phyloP scores from a whole-genome alignment of 2,113 vertebrate genomes.

The Carassius carassius region DNA sequence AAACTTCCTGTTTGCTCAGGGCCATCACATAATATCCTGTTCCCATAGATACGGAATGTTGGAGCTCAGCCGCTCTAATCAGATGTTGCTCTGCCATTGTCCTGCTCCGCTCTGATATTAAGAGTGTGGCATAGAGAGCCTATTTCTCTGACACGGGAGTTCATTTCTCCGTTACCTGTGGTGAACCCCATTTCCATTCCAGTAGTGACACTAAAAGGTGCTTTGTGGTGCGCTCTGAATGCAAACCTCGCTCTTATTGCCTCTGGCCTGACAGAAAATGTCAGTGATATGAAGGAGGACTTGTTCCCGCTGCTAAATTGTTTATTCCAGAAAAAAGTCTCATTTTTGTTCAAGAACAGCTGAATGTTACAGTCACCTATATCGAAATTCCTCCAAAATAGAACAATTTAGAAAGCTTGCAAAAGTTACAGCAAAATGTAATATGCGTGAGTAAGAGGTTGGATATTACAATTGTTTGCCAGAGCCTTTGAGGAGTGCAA shows the following conservation, averaged over 20 bases:
- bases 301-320: slow-evolving; percentile 40
- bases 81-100: slow-evolving; percentile 58
- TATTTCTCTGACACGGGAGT: slow-evolving; percentile 44
- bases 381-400: slow-evolving; percentile 19
- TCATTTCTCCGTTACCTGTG: slow-evolving; percentile 58
- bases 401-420: slow-evolving; percentile 1
- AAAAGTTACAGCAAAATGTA: background rate
- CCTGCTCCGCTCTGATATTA: slow-evolving; percentile 49
- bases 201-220: slow-evolving; percentile 51
- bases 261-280: slow-evolving; percentile 49
- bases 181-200: slow-evolving; percentile 58
- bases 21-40: slow-evolving; percentile 56
- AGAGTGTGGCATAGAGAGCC: slow-evolving; percentile 42
- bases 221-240: slow-evolving; percentile 37
- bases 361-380: slow-evolving; percentile 19
- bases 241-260: slow-evolving; percentile 42
- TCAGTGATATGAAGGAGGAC: slow-evolving; percentile 53
- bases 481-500: background rate
- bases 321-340: no score
- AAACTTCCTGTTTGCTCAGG: slow-evolving; percentile 62
- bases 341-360: background rate
- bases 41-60: slow-evolving; percentile 64
- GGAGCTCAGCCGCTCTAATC: slow-evolving; percentile 55
- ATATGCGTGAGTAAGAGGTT: background rate
- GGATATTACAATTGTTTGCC: background rate